phyloP scores from a whole-genome alignment of 2,888 invertebrate genomes.

The Mayetiola destructor region DNA sequence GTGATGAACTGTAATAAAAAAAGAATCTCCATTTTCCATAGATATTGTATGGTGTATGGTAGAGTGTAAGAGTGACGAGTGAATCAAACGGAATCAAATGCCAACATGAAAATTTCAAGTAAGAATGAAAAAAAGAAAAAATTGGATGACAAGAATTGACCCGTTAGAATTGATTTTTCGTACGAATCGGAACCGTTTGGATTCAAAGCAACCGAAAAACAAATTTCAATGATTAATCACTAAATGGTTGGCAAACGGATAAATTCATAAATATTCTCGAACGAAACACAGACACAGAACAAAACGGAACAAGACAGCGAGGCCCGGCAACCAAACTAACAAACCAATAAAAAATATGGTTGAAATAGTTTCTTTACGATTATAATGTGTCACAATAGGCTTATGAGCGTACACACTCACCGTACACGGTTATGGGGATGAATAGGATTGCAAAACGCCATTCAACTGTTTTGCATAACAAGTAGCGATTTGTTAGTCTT shows the following conservation, averaged over 20 bases:
- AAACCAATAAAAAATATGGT: too few relatives aligned
- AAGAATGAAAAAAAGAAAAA: background rate
- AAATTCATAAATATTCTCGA: background rate
- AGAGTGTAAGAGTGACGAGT: background rate
- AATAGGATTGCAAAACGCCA: background rate
- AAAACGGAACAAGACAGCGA: background rate
- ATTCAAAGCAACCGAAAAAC: background rate
- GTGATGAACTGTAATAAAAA: conserved; percentile 7
- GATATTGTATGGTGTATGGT: background rate
- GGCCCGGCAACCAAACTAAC: background rate
- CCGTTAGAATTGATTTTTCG: too few relatives aligned
- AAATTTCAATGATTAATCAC: conserved; percentile 10
- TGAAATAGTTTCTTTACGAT: too few relatives aligned
- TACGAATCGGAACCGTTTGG: too few relatives aligned
- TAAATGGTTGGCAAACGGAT: background rate
- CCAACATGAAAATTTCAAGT: background rate
- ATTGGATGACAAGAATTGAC: background rate
- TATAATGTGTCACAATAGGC: too few relatives aligned
- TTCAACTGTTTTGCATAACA: conserved; percentile 7
- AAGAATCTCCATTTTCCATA: too few relatives aligned
- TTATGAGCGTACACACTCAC: too few relatives aligned
- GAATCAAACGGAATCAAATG: background rate
- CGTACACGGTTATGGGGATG: too few relatives aligned
- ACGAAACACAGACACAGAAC: background rate
- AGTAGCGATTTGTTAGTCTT: background rate